phyloP scores from a whole-genome alignment of 1,140 invertebrate genomes.

The Oppia nitens region DNA sequence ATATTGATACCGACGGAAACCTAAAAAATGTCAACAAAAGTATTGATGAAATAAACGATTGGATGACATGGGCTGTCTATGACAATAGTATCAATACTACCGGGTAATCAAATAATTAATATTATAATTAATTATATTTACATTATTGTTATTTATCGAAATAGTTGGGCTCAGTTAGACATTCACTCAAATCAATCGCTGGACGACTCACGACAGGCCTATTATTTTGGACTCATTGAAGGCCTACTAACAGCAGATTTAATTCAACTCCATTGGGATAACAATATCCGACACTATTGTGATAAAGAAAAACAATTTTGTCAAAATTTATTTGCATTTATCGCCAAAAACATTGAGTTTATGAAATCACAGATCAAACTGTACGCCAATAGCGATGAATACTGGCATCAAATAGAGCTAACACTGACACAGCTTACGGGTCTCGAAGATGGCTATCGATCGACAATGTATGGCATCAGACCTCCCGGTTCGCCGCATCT shows the following conservation, averaged over 20 bases:
- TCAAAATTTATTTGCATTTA: conserved; percentile 42
- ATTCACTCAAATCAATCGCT: conserved; percentile 51
- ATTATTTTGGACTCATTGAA: conserved; percentile 66
- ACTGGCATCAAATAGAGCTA: conserved; percentile 54
- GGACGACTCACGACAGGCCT: conserved; percentile 50
- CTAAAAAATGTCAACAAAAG: background rate
- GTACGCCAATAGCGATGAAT: conserved; percentile 38
- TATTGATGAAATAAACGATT: background rate
- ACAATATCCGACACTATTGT: conserved; percentile 52
- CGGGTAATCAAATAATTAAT: background rate
- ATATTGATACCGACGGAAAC: no score
- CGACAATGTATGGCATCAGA: conserved; percentile 5
- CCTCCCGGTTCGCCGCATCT: background rate
- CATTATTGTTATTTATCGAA: background rate
- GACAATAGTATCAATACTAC: conserved; percentile 6
- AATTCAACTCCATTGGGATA: conserved; percentile 60
- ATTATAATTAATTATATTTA: background rate
- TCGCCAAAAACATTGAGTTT: conserved; percentile 43
- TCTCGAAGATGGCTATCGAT: conserved; percentile 32
- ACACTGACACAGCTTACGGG: conserved; percentile 34
- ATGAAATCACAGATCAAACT: conserved; percentile 40
- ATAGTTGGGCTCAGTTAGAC: conserved; percentile 57
- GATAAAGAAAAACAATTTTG: conserved; percentile 47
- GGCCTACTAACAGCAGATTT: conserved; percentile 60
- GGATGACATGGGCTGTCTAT: background rate